Evolutionary conservation across 2,113 vertebrate genomes (phyloP).

Genomic region (Dendrocopos noguchii): DNA sequence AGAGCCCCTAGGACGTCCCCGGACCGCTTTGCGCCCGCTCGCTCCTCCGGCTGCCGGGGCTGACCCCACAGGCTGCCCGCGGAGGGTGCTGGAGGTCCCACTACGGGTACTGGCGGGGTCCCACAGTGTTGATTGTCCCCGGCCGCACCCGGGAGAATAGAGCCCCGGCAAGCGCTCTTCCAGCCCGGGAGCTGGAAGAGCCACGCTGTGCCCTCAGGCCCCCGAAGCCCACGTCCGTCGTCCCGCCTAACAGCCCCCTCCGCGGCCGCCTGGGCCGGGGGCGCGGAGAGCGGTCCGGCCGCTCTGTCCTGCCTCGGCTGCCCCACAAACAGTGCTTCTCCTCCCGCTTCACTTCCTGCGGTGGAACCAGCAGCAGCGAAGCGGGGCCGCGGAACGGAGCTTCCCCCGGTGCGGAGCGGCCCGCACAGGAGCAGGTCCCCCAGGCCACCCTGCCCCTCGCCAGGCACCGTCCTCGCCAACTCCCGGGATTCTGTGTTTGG

Average conservation of each 20-base stretch:
- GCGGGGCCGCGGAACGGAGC: background rate
- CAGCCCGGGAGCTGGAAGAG: too few species aligned
- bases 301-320: background rate
- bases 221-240: background rate
- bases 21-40: too few species aligned
- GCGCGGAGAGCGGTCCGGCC: background rate
- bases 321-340: background rate
- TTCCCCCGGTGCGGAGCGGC: background rate
- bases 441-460: conserved; percentile 23
- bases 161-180: background rate
- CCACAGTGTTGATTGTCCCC: background rate
- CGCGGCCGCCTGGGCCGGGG: too few species aligned
- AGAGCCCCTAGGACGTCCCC: too few species aligned
- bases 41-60: background rate
- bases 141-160: background rate
- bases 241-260: too few species aligned
- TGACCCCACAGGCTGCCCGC: background rate
- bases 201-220: too few species aligned
- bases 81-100: background rate
- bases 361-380: background rate
- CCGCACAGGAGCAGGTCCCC: background rate
- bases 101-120: background rate
- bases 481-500: conserved; percentile 40
- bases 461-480: conserved; percentile 8
- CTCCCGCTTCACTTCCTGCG: background rate